Conservation (phyloP, 1,140 invertebrate species). For the Aphaenogaster rudis region DNA sequence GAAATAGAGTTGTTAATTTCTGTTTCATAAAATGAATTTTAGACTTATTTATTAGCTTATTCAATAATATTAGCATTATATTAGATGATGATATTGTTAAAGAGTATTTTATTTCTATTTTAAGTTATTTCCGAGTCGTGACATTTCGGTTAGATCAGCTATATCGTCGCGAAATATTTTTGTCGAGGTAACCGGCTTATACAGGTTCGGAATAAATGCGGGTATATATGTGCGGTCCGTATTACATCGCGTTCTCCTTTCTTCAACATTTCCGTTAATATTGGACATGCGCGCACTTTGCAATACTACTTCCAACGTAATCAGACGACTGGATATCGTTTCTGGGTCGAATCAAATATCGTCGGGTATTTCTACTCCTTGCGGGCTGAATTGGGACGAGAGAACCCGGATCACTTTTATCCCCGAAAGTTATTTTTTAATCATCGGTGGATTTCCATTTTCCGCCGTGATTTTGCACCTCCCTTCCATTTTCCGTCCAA, state of each 20-base stretch:
- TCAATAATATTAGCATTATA: neutral
- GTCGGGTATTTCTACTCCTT: neutral
- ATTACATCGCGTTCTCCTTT: slow-evolving; percentile 19
- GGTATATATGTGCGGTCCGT: neutral
- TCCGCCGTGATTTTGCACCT: neutral
- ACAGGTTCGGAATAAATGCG: slow-evolving; percentile 1
- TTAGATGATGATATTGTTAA: neutral
- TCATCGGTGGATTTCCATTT: slow-evolving; percentile 48
- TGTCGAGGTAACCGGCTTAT: neutral
- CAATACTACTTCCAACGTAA: slow-evolving; percentile 21
- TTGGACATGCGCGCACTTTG: slow-evolving; percentile 5
- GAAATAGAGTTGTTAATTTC: too few relatives aligned
- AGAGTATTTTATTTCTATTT: neutral
- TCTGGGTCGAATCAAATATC: slow-evolving; percentile 21
- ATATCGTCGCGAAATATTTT: slow-evolving; percentile 12
- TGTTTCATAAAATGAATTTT: too few relatives aligned
- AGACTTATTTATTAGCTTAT: neutral
- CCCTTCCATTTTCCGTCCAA: neutral
- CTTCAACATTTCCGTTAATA: slow-evolving; percentile 42
- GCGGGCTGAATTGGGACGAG: slow-evolving; percentile 7
- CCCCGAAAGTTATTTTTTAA: slow-evolving; percentile 46
- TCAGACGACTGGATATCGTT: slow-evolving; percentile 1
- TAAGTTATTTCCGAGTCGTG: neutral
- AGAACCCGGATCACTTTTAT: slow-evolving; percentile 8
- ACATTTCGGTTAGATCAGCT: neutral